Conservation (phyloP, 2,888 invertebrate species). For the Ennomos quercinarius region DNA sequence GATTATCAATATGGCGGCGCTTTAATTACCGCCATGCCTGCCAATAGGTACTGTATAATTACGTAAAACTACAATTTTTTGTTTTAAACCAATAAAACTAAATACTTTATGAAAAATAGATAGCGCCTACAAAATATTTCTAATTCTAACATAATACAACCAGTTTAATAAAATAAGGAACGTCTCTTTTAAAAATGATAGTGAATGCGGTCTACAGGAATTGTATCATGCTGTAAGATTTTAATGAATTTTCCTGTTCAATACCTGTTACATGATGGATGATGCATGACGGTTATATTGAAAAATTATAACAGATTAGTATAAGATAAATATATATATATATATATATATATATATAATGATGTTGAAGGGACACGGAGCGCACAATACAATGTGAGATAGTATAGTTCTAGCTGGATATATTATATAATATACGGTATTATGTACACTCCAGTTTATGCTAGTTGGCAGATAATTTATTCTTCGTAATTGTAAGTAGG, state of each 20-base stretch:
- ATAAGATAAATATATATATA: background rate
- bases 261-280: constrained; percentile 17
- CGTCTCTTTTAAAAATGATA: too few species aligned
- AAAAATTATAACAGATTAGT: constrained; percentile 24
- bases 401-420: constrained; percentile 64
- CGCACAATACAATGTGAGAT: constrained; percentile 82
- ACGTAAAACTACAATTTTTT: too few species aligned
- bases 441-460: constrained; percentile 49
- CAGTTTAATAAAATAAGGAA: too few species aligned
- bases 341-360: constrained; percentile 22
- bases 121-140: too few species aligned
- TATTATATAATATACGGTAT: constrained; percentile 50
- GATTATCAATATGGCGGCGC: too few species aligned
- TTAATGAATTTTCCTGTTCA: too few species aligned
- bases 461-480: constrained; percentile 41
- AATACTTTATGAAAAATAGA: too few species aligned
- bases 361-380: constrained; percentile 69
- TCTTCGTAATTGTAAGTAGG: constrained; percentile 38
- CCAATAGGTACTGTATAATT: too few species aligned
- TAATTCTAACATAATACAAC: too few species aligned
- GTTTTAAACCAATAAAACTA: too few species aligned
- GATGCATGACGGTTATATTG: constrained; percentile 33
- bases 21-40: too few species aligned
- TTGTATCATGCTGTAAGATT: constrained; percentile 23
- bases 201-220: constrained; percentile 26